Evolutionary conservation across 2,797 vertebrate genomes (phyloP), one percentile per base, ranked within the genome.

Genomic region (Numenius phaeopus): DNA sequence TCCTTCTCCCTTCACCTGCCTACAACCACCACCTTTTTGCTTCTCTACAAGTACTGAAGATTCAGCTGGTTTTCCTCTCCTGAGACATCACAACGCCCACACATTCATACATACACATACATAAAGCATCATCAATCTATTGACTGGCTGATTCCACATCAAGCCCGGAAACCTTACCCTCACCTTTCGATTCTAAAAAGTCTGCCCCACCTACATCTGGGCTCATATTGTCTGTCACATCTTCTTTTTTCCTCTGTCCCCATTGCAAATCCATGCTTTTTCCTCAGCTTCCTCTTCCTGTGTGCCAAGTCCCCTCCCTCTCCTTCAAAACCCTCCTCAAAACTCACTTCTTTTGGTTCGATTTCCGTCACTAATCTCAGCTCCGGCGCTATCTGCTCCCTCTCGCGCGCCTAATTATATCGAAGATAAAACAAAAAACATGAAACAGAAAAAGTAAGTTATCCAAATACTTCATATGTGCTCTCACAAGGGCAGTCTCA

Each of bases 351-450:
- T 97, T 97, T 97, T 96, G 95, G 97, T 94, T 98, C 95, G 96
- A 97, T 96, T 97, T 98, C 97, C 97, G 97, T 97, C 97, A 98
- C 97, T 98, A 98, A 97, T 97, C 97, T 98, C 97, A 97, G 97
- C 97, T 98, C 97, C 97, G 97, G 96, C 95, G 96, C 97, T 98
- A 98, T 97, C 96, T 97, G 97, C 94, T 97, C 97, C 97, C 97
- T 97, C 97, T 97, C 97, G 88, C 97, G 94, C 96, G 96, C 97
- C 97, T 98, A 66, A 98, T 97, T 97, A 95, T 93, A 97, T 97
- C 9, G 57, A 97, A 97, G 97, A 97, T 97, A 98, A 98, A 97
- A 98, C 97, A 98, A 96, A 97, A 97, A 97, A 98, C 87, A 98
- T 95, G 97, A 97, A 97, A 97, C 96, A 96, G 96, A 96, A 97